A percentile compares a stretch with the other conserved stretches of the same genome.
These are phyloP conservation scores for Cancer borealis DNA, from an alignment of 2,888 invertebrate species.

Conservation along the genomic window DNA sequence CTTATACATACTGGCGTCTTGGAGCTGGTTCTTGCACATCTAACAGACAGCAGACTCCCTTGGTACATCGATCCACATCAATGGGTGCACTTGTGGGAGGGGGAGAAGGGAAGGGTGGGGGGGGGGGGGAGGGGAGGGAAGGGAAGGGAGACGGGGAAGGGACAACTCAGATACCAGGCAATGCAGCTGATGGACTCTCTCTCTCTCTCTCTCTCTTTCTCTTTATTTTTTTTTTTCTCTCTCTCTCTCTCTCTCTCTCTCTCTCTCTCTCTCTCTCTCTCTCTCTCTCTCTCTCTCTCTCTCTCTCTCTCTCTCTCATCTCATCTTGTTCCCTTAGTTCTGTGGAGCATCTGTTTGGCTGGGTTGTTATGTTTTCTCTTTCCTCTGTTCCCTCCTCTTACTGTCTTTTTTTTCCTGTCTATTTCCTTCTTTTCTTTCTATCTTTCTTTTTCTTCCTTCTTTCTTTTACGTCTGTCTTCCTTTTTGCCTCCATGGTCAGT, in stretches of 20 bases:
- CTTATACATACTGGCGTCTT: background rate
- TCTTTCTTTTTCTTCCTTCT: too few species aligned
- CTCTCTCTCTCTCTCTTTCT: too few species aligned
- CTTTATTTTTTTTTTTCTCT: too few species aligned
- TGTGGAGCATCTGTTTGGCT: background rate
- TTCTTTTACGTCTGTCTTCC: background rate
- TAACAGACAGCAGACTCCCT: background rate
- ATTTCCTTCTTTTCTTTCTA: too few species aligned
- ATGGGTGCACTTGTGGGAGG: background rate
- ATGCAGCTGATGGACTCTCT: background rate
- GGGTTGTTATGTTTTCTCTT: background rate
- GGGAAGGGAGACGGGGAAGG: background rate
- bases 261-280: conserved; percentile 20
- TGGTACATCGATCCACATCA: conserved; percentile 50
- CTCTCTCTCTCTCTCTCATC: conserved; percentile 16
- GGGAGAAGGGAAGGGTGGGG: background rate
- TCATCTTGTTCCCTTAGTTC: background rate
- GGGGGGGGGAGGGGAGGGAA: background rate
- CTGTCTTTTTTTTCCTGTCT: too few species aligned
- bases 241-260: conserved; percentile 2
- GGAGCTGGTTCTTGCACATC: background rate
- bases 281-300: conserved; percentile 20
- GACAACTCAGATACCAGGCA: background rate
- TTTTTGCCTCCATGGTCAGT: background rate
- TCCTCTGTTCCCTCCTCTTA: background rate